Conservation (phyloP, 2,888 invertebrate genomes). For the Microplitis deprimator region DNA sequence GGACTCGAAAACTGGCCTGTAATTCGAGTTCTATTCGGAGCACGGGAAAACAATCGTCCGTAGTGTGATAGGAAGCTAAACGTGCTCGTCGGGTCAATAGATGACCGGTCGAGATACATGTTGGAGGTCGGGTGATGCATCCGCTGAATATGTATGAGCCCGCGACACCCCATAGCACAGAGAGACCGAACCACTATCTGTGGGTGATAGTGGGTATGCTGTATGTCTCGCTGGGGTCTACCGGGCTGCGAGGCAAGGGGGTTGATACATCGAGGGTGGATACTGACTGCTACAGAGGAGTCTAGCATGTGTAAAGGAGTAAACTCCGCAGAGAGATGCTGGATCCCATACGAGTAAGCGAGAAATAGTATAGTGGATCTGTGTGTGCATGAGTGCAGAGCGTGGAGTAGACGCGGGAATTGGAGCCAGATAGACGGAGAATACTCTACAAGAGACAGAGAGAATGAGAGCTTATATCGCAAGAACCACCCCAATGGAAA, state of each 20-base stretch:
- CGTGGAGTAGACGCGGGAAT: slow-evolving; percentile 43
- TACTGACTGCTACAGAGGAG: slow-evolving; percentile 44
- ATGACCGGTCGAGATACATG: slow-evolving; percentile 60
- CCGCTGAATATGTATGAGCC: slow-evolving; percentile 79
- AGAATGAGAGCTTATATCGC: slow-evolving; percentile 55
- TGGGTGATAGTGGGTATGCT: slow-evolving; percentile 70
- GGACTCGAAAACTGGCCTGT: slow-evolving; percentile 69
- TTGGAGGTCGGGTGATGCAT: slow-evolving; percentile 74
- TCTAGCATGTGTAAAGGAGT: slow-evolving; percentile 30
- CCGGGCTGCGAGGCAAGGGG: slow-evolving; percentile 43
- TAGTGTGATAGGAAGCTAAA: slow-evolving; percentile 47
- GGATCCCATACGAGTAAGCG: slow-evolving; percentile 37
- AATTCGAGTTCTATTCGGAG: slow-evolving; percentile 64
- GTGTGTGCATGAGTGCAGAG: slow-evolving; percentile 35
- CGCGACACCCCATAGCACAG: slow-evolving; percentile 69
- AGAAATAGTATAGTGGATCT: slow-evolving; percentile 38
- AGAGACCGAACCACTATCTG: slow-evolving; percentile 69
- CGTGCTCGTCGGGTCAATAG: slow-evolving; percentile 63
- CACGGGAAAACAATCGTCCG: slow-evolving; percentile 65
- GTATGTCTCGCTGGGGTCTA: slow-evolving; percentile 67
- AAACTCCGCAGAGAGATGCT: slow-evolving; percentile 41
- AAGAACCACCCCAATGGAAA: slow-evolving; percentile 70
- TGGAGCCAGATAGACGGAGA: not conserved
- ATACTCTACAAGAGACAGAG: slow-evolving; percentile 39
- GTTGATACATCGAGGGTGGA: slow-evolving; percentile 42